Conservation (phyloP, 2,888 invertebrate genomes). For the Andrena bucephala region DNA sequence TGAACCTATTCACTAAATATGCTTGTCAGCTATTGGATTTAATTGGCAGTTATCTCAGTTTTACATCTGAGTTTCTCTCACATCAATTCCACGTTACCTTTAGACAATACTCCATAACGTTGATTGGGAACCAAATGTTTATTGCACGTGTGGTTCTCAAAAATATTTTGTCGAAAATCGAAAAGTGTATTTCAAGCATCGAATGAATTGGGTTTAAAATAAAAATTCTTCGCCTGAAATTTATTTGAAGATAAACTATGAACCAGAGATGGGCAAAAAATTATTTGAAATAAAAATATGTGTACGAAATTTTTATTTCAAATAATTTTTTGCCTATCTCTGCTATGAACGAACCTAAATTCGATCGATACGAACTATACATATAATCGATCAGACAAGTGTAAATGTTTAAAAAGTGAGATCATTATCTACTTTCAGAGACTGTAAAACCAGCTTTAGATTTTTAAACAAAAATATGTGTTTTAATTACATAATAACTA, state of each 20-base stretch:
- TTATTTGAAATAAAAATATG: no score
- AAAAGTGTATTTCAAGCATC: background rate
- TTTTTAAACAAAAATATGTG: no score
- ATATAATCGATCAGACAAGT: no score
- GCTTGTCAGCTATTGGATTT: background rate
- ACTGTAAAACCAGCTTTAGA: no score
- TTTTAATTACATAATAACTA: no score
- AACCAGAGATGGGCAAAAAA: no score
- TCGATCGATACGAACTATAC: background rate
- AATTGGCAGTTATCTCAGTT: conserved; percentile 16
- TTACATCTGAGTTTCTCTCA: conserved; percentile 16
- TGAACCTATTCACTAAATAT: background rate
- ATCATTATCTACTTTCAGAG: no score
- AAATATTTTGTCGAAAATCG: background rate
- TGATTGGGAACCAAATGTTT: background rate
- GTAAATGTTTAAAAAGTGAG: no score
- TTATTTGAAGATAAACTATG: background rate
- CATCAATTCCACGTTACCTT: background rate
- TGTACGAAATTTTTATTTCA: no score
- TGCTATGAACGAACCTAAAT: background rate
- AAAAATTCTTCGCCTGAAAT: background rate
- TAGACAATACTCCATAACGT: background rate
- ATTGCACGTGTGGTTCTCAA: no score
- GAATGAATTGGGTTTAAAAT: background rate
- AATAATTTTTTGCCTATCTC: no score